Conservation (phyloP, 1,140 invertebrate species). For the Saccostrea cuccullata region DNA sequence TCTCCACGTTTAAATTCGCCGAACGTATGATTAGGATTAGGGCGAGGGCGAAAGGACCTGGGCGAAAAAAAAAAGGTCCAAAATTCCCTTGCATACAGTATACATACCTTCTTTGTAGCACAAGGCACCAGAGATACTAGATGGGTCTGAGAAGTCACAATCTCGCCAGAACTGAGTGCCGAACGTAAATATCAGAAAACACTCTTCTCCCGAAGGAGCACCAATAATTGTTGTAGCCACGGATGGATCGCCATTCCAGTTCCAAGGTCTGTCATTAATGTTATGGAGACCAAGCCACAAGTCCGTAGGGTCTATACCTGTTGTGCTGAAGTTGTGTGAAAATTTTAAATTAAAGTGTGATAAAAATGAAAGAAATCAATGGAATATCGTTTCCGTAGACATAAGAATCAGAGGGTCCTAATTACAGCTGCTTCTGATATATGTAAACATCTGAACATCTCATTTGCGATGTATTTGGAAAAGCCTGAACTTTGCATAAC, state of each 20-base stretch:
- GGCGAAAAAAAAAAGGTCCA: too few species aligned
- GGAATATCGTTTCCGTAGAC: too few species aligned
- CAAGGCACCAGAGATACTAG: background rate
- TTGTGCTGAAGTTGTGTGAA: background rate
- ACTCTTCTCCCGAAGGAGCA: background rate
- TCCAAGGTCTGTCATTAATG: background rate
- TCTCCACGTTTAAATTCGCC: too few species aligned
- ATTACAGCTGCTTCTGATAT: too few species aligned
- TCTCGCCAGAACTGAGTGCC: background rate
- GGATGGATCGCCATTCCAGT: background rate
- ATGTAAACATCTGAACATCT: too few species aligned
- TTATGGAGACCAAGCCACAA: background rate
- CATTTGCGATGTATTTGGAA: too few species aligned
- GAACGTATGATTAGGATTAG: too few species aligned
- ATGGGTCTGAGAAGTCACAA: background rate
- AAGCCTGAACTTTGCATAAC: too few species aligned
- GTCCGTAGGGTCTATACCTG: background rate
- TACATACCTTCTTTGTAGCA: background rate
- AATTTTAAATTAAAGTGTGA: background rate
- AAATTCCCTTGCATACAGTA: background rate
- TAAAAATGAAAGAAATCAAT: too few species aligned
- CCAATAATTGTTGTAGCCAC: background rate
- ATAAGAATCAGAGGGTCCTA: too few species aligned
- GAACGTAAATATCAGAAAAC: background rate
- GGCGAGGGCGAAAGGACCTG: too few species aligned